Evolutionary conservation across 1,140 invertebrate genomes (phyloP).

Genomic region (Diachasma alloeum): DNA sequence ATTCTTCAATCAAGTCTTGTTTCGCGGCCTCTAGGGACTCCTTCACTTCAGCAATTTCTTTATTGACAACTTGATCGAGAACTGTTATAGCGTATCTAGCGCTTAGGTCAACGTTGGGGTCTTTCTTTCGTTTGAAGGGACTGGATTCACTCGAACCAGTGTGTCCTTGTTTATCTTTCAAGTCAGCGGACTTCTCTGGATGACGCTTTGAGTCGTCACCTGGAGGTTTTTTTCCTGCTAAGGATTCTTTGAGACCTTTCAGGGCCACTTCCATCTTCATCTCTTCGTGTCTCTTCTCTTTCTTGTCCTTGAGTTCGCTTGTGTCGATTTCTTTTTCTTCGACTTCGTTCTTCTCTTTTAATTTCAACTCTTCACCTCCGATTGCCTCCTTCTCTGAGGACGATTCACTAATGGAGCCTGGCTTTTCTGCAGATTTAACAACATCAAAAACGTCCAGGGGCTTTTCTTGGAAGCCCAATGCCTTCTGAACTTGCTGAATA

Average conservation of each 20-base stretch:
- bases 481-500: neutral
- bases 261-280: constrained; percentile 42
- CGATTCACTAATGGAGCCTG: neutral
- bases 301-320: constrained; percentile 31
- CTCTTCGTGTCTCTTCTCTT: constrained; percentile 27
- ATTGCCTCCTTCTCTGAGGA: neutral
- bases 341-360: neutral
- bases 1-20: constrained; percentile 72
- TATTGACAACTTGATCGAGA: constrained; percentile 65
- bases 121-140: constrained; percentile 75
- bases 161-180: constrained; percentile 40
- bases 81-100: constrained; percentile 60
- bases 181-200: constrained; percentile 38
- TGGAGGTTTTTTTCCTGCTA: constrained; percentile 29
- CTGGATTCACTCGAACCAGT: constrained; percentile 63
- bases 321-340: constrained; percentile 16
- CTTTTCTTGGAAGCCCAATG: neutral
- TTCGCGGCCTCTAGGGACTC: constrained; percentile 73
- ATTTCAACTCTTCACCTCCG: neutral
- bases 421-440: neutral
- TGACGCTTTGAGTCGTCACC: constrained; percentile 30
- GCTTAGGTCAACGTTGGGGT: constrained; percentile 66
- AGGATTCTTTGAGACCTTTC: constrained; percentile 39
- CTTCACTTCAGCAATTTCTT: constrained; percentile 75
- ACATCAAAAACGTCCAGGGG: neutral